phyloP scores from a whole-genome alignment of 2,888 invertebrate species.

The Sphinx pinastri region DNA sequence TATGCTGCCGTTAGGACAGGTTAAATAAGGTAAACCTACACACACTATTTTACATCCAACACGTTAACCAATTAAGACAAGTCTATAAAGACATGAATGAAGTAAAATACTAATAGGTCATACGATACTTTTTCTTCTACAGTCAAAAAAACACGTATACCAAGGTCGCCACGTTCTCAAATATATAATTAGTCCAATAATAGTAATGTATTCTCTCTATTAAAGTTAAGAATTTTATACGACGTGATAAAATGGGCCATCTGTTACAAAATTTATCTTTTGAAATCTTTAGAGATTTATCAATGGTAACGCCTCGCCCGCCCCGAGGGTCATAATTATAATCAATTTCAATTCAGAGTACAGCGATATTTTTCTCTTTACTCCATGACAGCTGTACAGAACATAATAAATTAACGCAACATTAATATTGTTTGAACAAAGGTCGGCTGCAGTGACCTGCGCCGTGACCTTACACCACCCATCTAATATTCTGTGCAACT shows the following conservation, averaged over 20 bases:
- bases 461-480: neutral
- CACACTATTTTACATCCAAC: no score
- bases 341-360: slow-evolving; percentile 17
- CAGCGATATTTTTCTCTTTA: slow-evolving; percentile 3
- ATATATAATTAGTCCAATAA: neutral
- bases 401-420: slow-evolving; percentile 10
- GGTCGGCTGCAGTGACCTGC: neutral
- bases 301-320: neutral
- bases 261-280: neutral
- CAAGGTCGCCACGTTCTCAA: no score
- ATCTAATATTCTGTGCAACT: neutral
- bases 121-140: no score
- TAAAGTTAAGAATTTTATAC: neutral
- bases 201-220: neutral
- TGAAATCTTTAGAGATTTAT: slow-evolving; percentile 2
- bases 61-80: no score
- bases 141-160: no score
- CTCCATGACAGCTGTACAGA: slow-evolving; percentile 8
- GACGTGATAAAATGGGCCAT: neutral
- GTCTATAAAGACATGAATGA: no score
- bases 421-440: neutral
- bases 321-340: slow-evolving; percentile 17
- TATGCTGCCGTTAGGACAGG: no score
- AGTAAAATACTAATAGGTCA: no score
- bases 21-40: no score